Percentiles rank a stretch among this genome's conserved stretches.
Conservation (phyloP, 2,797 vertebrate species). For the Myotis findleyi region DNA sequence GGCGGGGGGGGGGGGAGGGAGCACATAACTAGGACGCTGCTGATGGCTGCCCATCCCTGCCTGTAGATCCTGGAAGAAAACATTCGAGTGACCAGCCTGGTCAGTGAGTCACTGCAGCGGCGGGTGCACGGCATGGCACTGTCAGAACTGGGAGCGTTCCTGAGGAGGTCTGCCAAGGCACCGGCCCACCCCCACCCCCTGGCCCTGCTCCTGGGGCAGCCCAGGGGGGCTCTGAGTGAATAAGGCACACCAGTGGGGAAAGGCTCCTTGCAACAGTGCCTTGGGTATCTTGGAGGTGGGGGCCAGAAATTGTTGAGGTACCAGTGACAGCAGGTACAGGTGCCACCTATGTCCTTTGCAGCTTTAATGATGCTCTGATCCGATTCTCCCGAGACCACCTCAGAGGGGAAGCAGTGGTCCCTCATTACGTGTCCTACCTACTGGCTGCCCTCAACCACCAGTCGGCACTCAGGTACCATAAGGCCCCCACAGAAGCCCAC, state of each 20-base stretch:
- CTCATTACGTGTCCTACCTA: conserved; percentile 94
- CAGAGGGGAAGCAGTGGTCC: conserved; percentile 86
- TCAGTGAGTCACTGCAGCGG: conserved; percentile 90
- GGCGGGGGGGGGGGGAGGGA: background rate
- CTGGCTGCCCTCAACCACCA: conserved; percentile 96
- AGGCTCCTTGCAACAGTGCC: background rate
- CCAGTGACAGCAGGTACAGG: background rate
- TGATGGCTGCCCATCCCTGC: conserved; percentile 29
- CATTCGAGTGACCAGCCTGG: conserved; percentile 92
- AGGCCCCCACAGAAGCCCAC: background rate
- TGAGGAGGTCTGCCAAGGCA: conserved; percentile 90
- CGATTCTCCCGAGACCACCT: conserved; percentile 92
- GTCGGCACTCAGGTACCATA: conserved; percentile 93
- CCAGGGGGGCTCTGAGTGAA: background rate
- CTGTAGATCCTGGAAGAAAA: conserved; percentile 97
- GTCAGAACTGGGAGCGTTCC: conserved; percentile 93
- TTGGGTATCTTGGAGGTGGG: conserved; percentile 37
- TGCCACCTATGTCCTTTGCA: conserved; percentile 63
- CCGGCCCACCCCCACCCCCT: background rate
- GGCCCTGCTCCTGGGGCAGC: background rate
- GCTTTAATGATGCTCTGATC: conserved; percentile 93
- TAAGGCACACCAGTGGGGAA: background rate
- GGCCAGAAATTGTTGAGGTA: background rate
- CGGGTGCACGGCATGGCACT: conserved; percentile 94
- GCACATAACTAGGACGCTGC: background rate